Percentiles rank a stretch among this genome's conserved stretches.
phyloP scores from a whole-genome alignment of 2,797 vertebrate species.

The Acomys russatus region DNA sequence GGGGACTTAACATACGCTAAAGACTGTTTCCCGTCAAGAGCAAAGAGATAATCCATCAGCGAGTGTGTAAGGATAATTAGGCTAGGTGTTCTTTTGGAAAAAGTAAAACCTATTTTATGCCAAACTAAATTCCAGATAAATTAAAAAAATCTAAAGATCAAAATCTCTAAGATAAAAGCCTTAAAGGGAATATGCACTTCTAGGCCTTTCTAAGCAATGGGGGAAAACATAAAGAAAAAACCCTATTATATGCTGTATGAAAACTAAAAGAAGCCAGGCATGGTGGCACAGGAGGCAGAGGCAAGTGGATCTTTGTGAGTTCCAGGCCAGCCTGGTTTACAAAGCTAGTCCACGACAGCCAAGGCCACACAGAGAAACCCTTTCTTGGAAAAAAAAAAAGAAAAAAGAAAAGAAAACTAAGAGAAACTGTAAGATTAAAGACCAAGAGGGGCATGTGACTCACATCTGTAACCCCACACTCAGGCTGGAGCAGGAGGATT shows the following conservation, averaged over 20 bases:
- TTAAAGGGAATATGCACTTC: constrained; percentile 10
- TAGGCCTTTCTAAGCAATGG: constrained; percentile 37
- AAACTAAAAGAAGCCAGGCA: constrained; percentile 8
- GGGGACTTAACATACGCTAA: background rate
- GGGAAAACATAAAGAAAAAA: constrained; percentile 41
- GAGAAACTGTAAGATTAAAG: too few relatives aligned
- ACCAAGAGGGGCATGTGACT: too few relatives aligned
- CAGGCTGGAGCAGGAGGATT: too few relatives aligned
- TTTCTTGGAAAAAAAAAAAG: too few relatives aligned
- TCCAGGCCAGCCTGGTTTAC: background rate
- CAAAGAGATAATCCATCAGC: background rate
- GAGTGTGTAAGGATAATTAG: background rate
- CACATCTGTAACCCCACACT: too few relatives aligned
- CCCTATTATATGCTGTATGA: background rate
- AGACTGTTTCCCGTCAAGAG: background rate
- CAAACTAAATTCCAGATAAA: constrained; percentile 40
- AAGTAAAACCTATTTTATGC: constrained; percentile 27
- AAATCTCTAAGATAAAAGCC: background rate
- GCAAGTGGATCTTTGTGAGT: background rate
- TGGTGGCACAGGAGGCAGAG: background rate
- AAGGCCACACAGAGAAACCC: too few relatives aligned
- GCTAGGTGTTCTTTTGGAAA: constrained; percentile 43
- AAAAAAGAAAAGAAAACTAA: too few relatives aligned
- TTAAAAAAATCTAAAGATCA: constrained; percentile 52
- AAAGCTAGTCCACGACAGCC: too few relatives aligned